A percentile compares a stretch with the other conserved stretches of the same genome.
These are phyloP conservation scores for Borostomias antarcticus DNA, from an alignment of 2,797 vertebrate species.

Conservation along the genomic window DNA sequence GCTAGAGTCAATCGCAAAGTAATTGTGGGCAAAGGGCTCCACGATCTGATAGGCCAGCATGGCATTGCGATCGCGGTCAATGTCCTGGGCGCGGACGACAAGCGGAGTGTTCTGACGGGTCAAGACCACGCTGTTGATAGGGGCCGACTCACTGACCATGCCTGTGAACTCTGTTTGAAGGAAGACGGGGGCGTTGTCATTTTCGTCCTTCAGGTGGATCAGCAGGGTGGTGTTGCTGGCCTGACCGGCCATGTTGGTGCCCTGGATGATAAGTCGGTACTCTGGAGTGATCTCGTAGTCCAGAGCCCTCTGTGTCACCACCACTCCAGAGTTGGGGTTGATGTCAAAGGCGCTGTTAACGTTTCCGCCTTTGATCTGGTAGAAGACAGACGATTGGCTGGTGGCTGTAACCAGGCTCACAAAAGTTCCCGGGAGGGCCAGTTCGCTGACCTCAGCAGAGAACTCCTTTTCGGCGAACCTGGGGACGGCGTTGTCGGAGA, in stretches of 20 bases:
- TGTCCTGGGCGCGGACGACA: slow-evolving; percentile 90
- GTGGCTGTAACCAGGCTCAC: slow-evolving; percentile 85
- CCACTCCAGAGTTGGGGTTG: slow-evolving; percentile 94
- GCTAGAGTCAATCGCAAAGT: slow-evolving; percentile 94
- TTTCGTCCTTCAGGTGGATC: slow-evolving; percentile 92
- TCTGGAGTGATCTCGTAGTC: slow-evolving; percentile 87
- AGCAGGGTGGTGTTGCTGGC: slow-evolving; percentile 85
- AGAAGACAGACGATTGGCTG: slow-evolving; percentile 93
- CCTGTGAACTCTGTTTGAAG: slow-evolving; percentile 85
- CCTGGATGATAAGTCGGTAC: slow-evolving; percentile 88
- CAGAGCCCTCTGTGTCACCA: slow-evolving; percentile 84
- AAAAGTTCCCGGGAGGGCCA: slow-evolving; percentile 81
- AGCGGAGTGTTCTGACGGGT: slow-evolving; percentile 87
- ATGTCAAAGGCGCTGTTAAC: slow-evolving; percentile 83
- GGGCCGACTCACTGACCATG: slow-evolving; percentile 90
- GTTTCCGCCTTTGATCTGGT: slow-evolving; percentile 94
- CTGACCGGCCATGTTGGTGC: slow-evolving; percentile 94
- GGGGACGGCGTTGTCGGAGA: slow-evolving; percentile 93
- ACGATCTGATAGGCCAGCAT: slow-evolving; percentile 95
- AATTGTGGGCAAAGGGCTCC: slow-evolving; percentile 89
- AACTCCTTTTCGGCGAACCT: slow-evolving; percentile 89
- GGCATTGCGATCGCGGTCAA: slow-evolving; percentile 88
- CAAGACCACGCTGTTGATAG: slow-evolving; percentile 88
- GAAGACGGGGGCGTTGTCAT: slow-evolving; percentile 91
- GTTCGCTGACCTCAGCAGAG: slow-evolving; percentile 90